Conservation (phyloP, 2,113 vertebrate genomes). For the Regulus satrapa region DNA sequence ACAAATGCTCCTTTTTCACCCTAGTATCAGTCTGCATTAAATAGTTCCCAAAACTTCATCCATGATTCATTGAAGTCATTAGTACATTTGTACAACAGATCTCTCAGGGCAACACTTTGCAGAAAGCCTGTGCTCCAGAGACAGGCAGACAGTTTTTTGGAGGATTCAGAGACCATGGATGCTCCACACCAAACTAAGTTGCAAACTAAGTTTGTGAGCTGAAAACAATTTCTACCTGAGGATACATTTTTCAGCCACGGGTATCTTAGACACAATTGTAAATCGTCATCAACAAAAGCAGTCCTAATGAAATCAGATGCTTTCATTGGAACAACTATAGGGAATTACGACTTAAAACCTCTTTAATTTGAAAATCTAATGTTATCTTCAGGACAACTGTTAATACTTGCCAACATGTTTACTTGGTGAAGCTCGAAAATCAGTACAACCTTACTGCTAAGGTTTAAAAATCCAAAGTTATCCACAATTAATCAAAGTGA, state of each 20-base stretch:
- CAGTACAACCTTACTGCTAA: not conserved
- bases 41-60: not conserved
- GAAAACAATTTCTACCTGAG: not conserved
- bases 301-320: not conserved
- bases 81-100: not conserved
- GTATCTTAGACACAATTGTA: not conserved
- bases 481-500: not conserved
- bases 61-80: not conserved
- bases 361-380: not conserved
- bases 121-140: not conserved
- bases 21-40: not conserved
- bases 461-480: not conserved
- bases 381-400: not conserved
- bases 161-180: not conserved
- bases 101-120: not conserved
- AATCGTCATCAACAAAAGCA: not conserved
- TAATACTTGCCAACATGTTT: not conserved
- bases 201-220: not conserved
- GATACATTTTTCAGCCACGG: not conserved
- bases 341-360: not conserved
- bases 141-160: not conserved
- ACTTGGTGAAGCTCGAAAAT: not conserved
- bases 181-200: not conserved
- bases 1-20: not conserved
- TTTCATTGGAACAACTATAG: not conserved